phyloP scores from a whole-genome alignment of 2,888 invertebrate species.

The Acanthacorydalis orientalis region DNA sequence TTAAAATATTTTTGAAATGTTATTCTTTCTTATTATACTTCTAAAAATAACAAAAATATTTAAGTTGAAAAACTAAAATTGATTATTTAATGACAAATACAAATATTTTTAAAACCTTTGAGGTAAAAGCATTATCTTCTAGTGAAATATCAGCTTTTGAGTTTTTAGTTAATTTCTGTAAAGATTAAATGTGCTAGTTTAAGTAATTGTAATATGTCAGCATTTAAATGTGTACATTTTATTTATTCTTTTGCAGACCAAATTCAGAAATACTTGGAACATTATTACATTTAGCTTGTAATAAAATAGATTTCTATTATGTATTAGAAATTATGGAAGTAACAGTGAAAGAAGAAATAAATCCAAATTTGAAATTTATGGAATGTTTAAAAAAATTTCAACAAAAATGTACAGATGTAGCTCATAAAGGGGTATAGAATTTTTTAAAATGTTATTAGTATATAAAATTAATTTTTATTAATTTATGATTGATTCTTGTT shows the following conservation, averaged over 20 bases:
- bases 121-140: too few relatives aligned
- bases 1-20: neutral
- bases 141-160: too few relatives aligned
- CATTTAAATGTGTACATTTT: neutral
- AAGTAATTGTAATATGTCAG: too few relatives aligned
- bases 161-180: too few relatives aligned
- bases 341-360: slow-evolving; percentile 40
- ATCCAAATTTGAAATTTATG: slow-evolving; percentile 42
- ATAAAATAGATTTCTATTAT: slow-evolving; percentile 42
- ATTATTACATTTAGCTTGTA: slow-evolving; percentile 48
- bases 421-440: slow-evolving; percentile 30
- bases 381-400: slow-evolving; percentile 44
- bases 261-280: slow-evolving; percentile 62
- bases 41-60: neutral
- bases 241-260: slow-evolving; percentile 32
- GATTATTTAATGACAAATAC: too few relatives aligned
- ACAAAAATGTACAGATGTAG: slow-evolving; percentile 32
- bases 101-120: too few relatives aligned
- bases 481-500: too few relatives aligned
- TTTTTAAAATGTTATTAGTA: neutral
- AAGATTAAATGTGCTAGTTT: too few relatives aligned
- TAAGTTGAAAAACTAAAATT: neutral
- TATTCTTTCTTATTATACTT: slow-evolving; percentile 1
- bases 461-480: too few relatives aligned
- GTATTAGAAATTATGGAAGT: slow-evolving; percentile 50